Conservation (phyloP, 2,113 vertebrate genomes). For the Chaetodon trifascialis region DNA sequence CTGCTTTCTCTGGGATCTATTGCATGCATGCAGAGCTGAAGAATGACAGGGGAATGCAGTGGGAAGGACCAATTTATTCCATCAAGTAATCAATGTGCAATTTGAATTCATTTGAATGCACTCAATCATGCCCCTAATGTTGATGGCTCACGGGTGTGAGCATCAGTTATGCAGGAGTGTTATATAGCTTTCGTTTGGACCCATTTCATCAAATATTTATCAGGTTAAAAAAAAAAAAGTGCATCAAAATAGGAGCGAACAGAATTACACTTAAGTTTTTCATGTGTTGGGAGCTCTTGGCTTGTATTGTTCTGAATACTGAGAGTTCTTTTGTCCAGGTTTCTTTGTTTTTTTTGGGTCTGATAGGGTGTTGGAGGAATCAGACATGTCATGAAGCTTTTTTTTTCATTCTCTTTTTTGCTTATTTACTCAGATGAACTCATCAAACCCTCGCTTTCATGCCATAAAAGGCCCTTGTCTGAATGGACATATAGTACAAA, state of each 20-base stretch:
- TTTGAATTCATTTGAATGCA: constrained; percentile 99
- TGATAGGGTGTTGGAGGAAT: constrained; percentile 53
- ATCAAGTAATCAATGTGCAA: constrained; percentile 97
- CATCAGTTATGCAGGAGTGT: constrained; percentile 97
- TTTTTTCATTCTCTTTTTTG: constrained; percentile 86
- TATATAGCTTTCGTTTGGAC: constrained; percentile 97
- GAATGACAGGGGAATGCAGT: constrained; percentile 32
- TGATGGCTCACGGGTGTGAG: constrained; percentile 95
- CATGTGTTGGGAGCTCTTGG: constrained; percentile 87
- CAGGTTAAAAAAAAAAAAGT: constrained; percentile 94
- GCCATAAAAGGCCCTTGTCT: constrained; percentile 78
- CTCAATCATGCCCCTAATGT: constrained; percentile 97
- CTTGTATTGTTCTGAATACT: constrained; percentile 70
- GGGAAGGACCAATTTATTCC: constrained; percentile 82
- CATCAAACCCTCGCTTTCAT: constrained; percentile 80
- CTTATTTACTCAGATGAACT: constrained; percentile 87
- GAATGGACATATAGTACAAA: constrained; percentile 79
- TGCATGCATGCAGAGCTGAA: constrained; percentile 80
- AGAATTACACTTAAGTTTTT: constrained; percentile 95
- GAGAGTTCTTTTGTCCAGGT: constrained; percentile 63
- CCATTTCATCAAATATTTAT: constrained; percentile 99
- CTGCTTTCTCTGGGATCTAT: constrained; percentile 68
- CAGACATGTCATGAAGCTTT: constrained; percentile 73
- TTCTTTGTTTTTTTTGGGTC: constrained; percentile 55
- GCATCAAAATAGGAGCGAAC: constrained; percentile 95